A percentile compares a stretch with the other conserved stretches of the same genome.
These are phyloP conservation scores for Megaleporinus macrocephalus DNA, from an alignment of 2,113 vertebrate species.

Conservation along the genomic window DNA sequence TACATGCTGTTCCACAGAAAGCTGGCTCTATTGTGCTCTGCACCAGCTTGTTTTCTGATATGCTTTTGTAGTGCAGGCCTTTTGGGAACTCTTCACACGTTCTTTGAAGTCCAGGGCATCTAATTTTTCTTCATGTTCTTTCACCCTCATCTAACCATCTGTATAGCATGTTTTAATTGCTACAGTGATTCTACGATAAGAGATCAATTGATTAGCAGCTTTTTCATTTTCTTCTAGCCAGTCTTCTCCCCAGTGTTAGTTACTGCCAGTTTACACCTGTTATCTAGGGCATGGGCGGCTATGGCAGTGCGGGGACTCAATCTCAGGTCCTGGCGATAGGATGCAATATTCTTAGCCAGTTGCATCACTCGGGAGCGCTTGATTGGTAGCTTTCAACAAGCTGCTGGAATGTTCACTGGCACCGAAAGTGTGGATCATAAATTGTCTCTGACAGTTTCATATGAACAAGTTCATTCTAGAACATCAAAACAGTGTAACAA, in stretches of 20 bases:
- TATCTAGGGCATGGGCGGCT: not conserved
- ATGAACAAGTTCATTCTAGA: not conserved
- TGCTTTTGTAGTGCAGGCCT: slow-evolving; percentile 42
- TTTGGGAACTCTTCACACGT: slow-evolving; percentile 20
- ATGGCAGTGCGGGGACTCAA: not conserved
- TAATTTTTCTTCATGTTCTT: slow-evolving; percentile 4
- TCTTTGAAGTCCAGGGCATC: slow-evolving; percentile 5
- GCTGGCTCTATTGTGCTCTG: slow-evolving; percentile 24
- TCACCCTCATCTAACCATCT: not conserved
- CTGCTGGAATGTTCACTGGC: not conserved
- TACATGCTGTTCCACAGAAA: slow-evolving; percentile 27
- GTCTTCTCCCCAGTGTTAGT: not conserved
- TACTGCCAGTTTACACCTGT: not conserved
- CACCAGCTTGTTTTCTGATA: slow-evolving; percentile 40
- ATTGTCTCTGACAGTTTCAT: not conserved
- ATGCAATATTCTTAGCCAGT: not conserved
- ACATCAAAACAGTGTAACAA: too few species aligned
- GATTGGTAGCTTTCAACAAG: not conserved
- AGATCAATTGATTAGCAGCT: not conserved
- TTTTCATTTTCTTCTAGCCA: not conserved
- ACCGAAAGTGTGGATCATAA: not conserved
- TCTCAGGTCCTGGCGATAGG: not conserved
- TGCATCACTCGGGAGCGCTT: not conserved
- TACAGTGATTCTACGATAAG: not conserved
- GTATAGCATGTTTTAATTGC: not conserved